Evolutionary conservation across 2,113 vertebrate genomes (phyloP), one percentile per base, ranked within the genome.

Genomic region (Anas platyrhynchos): DNA sequence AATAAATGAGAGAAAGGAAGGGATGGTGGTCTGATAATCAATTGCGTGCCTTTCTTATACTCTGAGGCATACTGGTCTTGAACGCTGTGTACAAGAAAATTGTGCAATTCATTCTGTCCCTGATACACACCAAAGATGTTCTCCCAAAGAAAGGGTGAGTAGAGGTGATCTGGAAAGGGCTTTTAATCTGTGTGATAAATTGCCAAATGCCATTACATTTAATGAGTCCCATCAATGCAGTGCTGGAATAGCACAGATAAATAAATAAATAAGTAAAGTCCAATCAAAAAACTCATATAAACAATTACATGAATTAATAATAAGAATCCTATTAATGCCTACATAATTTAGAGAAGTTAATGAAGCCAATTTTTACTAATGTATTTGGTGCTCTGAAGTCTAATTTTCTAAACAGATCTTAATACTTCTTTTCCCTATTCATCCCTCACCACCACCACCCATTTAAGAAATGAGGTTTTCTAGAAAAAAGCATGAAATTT

Each of bases 261-360:
- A 91, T 92, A 97, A 98, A 98, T 95, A 97, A 97, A 96, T 82
- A 96, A 86, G 83, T 93, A 97, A 95, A 96, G 80, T n/a, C 46
- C 65, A 93, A 96, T 94, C 72, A 95, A 95, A 95, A 95, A 71
- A 61, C 56, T 72, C 83, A 66, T 93, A 93, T 96, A 97, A 98
- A 97, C 97, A 97, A 97, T 97, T 91, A 91, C 76, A 96, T 91
- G 92, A 98, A 97, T 97, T 97, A 97, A 98, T 97, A 98, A 97
- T 96, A 97, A 97, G 96, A 93, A 89, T 92, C 62, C 84, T 96
- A 93, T 96, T 97, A 97, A 97, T 82, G 82, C 63, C 73, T 79
- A 54, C 41, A 90, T 85, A 97, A 97, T 98, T 96, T 95, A 97
- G 88, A 91, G 63, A 91, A 91, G 89, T 89, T 98, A 98, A 98